Percentiles rank a stretch among this genome's conserved stretches.
Conservation (phyloP, 2,113 vertebrate species). For the Talpa occidentalis region DNA sequence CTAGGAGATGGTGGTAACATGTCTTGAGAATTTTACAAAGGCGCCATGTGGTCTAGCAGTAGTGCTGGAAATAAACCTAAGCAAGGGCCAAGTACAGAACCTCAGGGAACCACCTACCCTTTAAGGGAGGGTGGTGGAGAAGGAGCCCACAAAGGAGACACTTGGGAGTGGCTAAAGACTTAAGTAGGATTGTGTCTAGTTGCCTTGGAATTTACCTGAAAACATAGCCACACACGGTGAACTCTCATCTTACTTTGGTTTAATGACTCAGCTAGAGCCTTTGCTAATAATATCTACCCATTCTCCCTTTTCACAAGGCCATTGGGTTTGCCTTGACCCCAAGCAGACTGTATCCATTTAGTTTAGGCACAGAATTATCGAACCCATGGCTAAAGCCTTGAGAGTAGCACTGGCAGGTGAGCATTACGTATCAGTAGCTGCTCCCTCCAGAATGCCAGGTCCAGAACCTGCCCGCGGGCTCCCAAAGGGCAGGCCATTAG, state of each 20-base stretch:
- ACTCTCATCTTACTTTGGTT: background rate
- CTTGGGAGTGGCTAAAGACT: background rate
- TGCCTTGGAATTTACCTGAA: slow-evolving; percentile 5
- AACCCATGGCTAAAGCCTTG: background rate
- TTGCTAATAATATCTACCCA: background rate
- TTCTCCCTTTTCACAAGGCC: background rate
- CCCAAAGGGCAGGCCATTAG: background rate
- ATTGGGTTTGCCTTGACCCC: background rate
- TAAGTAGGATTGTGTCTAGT: background rate
- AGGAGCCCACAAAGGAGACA: background rate
- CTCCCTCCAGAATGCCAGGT: background rate
- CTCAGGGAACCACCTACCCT: background rate
- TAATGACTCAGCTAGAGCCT: background rate
- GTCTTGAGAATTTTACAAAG: slow-evolving; percentile 44
- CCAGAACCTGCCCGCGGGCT: background rate
- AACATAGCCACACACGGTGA: background rate
- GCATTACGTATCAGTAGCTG: rapidly evolving
- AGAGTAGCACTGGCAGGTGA: background rate
- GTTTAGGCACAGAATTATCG: background rate
- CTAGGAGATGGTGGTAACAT: background rate
- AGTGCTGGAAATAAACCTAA: background rate
- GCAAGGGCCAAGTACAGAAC: background rate
- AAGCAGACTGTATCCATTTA: background rate
- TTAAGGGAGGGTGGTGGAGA: background rate
- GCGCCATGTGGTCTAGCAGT: background rate